A percentile compares a stretch with the other conserved stretches of the same genome.
phyloP scores from a whole-genome alignment of 37 sponge, comb jelly and placozoan species.

The Agelas oroides region DNA sequence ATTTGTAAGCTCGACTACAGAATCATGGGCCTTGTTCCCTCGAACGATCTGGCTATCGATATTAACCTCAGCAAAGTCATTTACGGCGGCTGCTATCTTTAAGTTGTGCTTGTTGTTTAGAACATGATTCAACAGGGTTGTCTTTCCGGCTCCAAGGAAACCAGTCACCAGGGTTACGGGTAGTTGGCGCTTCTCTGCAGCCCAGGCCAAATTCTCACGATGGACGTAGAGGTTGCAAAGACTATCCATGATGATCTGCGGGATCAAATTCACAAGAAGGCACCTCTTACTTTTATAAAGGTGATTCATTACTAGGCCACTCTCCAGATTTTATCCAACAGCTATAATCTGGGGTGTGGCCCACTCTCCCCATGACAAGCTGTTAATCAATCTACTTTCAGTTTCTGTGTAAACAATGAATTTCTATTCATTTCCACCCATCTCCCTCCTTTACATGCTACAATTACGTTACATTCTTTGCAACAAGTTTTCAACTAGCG shows the following conservation, averaged over 20 bases:
- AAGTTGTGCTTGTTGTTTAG: slow-evolving; percentile 76
- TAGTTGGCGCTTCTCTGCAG: slow-evolving; percentile 38
- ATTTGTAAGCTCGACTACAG: slow-evolving; percentile 73
- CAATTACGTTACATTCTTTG: too few relatives aligned
- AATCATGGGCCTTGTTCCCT: slow-evolving; percentile 37
- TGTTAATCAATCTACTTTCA: too few relatives aligned
- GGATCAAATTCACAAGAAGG: too few relatives aligned
- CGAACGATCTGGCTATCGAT: slow-evolving; percentile 74
- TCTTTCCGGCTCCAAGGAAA: slow-evolving; percentile 87
- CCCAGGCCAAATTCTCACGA: slow-evolving; percentile 70
- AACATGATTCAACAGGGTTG: slow-evolving; percentile 72
- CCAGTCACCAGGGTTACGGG: slow-evolving; percentile 87
- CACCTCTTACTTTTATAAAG: too few relatives aligned
- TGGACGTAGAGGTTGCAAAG: slow-evolving; percentile 65
- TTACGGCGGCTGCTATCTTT: slow-evolving; percentile 83
- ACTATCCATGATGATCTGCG: slow-evolving; percentile 10
- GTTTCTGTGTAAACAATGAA: too few relatives aligned
- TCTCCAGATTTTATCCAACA: too few relatives aligned
- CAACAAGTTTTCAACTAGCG: too few relatives aligned
- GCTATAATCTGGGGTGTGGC: too few relatives aligned
- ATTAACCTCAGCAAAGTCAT: slow-evolving; percentile 79
- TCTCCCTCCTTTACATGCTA: too few relatives aligned
- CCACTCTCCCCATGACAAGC: too few relatives aligned
- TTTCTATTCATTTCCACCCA: too few relatives aligned
- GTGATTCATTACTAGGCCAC: too few relatives aligned